Percentiles rank a stretch among this genome's conserved stretches.
Evolutionary conservation across 2,113 vertebrate genomes (phyloP).

Genomic region (Sinocyclocheilus rhinocerous): DNA sequence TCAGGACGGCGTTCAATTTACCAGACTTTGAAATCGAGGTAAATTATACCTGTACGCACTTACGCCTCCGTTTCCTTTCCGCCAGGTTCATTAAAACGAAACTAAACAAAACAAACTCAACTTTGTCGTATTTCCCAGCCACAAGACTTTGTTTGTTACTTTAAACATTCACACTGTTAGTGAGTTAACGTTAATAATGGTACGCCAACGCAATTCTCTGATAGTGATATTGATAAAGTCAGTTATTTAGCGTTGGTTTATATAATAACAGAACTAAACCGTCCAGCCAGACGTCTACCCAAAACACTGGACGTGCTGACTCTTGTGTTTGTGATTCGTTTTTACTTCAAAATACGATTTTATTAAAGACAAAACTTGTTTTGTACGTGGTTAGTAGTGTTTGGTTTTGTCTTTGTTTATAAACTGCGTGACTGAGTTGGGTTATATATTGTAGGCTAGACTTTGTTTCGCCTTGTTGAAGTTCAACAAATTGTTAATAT

Average conservation of each 20-base stretch:
- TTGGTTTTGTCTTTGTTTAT: background rate
- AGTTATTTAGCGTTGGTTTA: constrained; percentile 1
- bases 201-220: background rate
- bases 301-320: background rate
- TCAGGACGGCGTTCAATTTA: constrained; percentile 92
- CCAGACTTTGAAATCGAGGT: constrained; percentile 98
- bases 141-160: background rate
- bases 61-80: background rate
- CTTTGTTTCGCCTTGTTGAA: background rate
- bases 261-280: constrained; percentile 14
- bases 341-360: background rate
- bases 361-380: background rate
- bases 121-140: background rate
- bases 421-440: background rate
- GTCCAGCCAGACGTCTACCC: background rate
- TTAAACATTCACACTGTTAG: background rate
- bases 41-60: constrained; percentile 58
- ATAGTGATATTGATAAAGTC: background rate
- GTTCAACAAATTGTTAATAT: background rate
- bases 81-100: constrained; percentile 7
- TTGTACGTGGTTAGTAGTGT: background rate
- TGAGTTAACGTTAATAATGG: background rate
- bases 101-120: constrained; percentile 19
- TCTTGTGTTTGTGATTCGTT: background rate
- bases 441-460: background rate